Base-by-base conservation (phyloP, 1,140 invertebrate species). In the Stratiolaelaps scimitus region DNA sequence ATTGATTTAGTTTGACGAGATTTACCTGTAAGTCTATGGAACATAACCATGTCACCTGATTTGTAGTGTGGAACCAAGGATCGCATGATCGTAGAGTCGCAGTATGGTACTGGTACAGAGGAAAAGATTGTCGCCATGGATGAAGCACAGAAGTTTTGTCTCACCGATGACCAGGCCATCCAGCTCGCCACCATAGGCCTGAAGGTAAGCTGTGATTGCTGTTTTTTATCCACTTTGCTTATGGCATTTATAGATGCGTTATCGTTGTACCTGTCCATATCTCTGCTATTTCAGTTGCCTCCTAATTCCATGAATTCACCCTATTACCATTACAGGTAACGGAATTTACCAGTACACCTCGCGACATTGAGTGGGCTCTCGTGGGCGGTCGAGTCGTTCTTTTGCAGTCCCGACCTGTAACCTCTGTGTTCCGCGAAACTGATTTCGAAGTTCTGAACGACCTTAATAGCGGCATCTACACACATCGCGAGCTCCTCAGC, bases 311-410 rank as follows among this genome's bases (percentile, higher is more conserved):
- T 10, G 10, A 48, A 28, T 15, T 48, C 4, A 15, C 7, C 4
- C 47, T 20, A 48, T 48, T 48, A 20, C 15, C 34, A 4, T 60
- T 26, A n/a, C 23, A 17, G 23, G 15, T 60, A 23, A 29, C 53
- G 15, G 53, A 60, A 17, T 17, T 60, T 15, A 60, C 53, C 17
- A 60, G 26, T 23, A 19, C 53, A 29, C 53, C 53, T 20, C 17
- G 23, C 17, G 53, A 60, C 10, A 60, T 60, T 23, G 53, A 60
- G 23, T 60, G 53, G 53, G 53, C 53, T 1, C 26, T 60, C 53
- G 53, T 60, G n/a, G 53, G 23, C 15, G 53, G 20, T 20, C 26
- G 26, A 10, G 34, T 60, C 17, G 26, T 19, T 26, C 53, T 60
- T 17, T 34, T 60, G 26, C 53, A 60, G 23, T 26, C 17, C 26